Evolutionary conservation across 2,797 vertebrate species (phyloP), one percentile per base, ranked within the genome.

Genomic region (Chrysocyon brachyurus): DNA sequence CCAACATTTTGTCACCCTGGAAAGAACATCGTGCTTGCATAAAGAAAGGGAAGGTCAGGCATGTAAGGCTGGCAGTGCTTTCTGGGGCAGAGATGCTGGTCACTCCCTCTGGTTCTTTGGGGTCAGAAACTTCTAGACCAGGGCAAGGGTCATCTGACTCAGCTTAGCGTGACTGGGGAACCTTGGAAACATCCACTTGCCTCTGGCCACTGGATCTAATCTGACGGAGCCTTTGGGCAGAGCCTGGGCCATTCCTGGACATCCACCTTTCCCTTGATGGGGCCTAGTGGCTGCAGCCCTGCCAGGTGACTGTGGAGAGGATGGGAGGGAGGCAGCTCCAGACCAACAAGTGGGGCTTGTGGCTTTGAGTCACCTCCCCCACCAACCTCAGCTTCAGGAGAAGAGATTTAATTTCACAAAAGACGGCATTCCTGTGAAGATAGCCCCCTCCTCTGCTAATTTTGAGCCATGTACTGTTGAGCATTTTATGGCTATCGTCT

Each of bases 381-480:
- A 6, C 26, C 28, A 33, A 68, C 66, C 68, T 92, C 33, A 46
- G 52, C 40, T 77, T 82, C 3, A 3, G 21, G 84, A 49, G 16
- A 33, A 28, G 33, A 63, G 64, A 11, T 12, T 24, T 61, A 3
- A 73, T 12, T 19, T 88, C 40, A 73, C 70, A 1, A 24, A 81
- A 36, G n/a, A 82, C 5, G 54, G 28, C 33, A 2, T 52, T 17
- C 24, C 4, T 28, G 0, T 49, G 46, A 64, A 82, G 59, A 61
- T 10, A 6, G 36, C 22, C 7, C 2, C 52, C 5, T 1, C 14
- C 16, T 1, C 5, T 21, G 75, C 46, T 0, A 16, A 26, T 59
- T 3, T 0, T 17, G 57, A 64, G 52, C 36, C 21, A 0, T 6
- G 21, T 33, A 12, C 5, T 12, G 4, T 7, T 2, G 15, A 22